Percentiles rank a stretch among this genome's conserved stretches.
These are phyloP conservation scores for Spodoptera littoralis DNA, from an alignment of 2,888 invertebrate species.

Conservation along the genomic window DNA sequence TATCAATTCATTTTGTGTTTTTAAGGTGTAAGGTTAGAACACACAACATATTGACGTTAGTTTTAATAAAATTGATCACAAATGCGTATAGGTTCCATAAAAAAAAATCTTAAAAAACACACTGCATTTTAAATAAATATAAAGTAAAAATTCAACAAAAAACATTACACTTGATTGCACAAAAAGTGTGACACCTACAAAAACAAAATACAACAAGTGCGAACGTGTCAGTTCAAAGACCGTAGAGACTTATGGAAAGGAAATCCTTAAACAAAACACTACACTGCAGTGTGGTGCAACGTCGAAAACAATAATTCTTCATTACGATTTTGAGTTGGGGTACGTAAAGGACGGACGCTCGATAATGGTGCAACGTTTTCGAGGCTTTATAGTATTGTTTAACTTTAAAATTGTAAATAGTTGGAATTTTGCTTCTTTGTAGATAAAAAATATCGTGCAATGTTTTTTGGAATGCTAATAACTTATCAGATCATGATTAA, in stretches of 20 bases:
- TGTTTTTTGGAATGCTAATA: too few relatives aligned
- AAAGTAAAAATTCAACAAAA: constrained; percentile 20
- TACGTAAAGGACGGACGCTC: constrained; percentile 54
- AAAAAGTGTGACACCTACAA: constrained; percentile 66
- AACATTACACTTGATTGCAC: constrained; percentile 55
- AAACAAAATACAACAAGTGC: constrained; percentile 73
- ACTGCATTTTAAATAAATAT: background rate
- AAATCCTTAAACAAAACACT: constrained; percentile 86
- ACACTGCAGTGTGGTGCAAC: constrained; percentile 85
- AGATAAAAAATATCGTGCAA: too few relatives aligned
- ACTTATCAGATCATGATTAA: too few relatives aligned
- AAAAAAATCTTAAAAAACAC: background rate
- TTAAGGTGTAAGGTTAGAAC: too few relatives aligned
- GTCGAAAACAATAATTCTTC: constrained; percentile 87
- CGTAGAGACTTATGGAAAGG: constrained; percentile 81
- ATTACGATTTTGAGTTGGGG: constrained; percentile 75
- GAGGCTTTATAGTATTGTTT: too few relatives aligned
- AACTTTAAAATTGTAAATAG: too few relatives aligned
- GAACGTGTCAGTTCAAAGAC: constrained; percentile 81
- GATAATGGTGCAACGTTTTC: constrained; percentile 55
- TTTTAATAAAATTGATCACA: too few relatives aligned
- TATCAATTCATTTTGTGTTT: too few relatives aligned
- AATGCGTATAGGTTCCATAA: too few relatives aligned
- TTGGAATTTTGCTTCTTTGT: too few relatives aligned
- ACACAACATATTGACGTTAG: too few relatives aligned